These are phyloP conservation scores for Antheraea assamensis DNA, from an alignment of 2,888 invertebrate species.

Conservation along the genomic window DNA sequence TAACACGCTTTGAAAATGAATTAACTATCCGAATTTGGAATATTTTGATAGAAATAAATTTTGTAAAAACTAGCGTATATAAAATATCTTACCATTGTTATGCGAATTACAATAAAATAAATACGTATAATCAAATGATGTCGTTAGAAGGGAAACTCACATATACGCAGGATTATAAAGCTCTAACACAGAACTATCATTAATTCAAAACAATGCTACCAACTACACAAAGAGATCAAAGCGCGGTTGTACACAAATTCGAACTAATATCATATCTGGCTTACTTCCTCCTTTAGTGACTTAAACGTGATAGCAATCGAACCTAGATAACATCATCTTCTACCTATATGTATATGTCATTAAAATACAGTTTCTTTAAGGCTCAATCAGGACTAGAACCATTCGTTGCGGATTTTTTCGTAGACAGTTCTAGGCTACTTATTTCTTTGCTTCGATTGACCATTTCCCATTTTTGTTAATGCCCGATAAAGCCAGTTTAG, in stretches of 20 bases:
- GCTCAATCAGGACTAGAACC: too few relatives aligned
- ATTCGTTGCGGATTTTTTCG: too few relatives aligned
- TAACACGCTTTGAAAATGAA: too few relatives aligned
- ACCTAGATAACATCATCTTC: not conserved
- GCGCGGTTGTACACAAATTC: not conserved
- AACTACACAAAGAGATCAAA: not conserved
- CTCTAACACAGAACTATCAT: not conserved
- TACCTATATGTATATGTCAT: too few relatives aligned
- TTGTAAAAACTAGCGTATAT: not conserved
- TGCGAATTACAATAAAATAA: not conserved
- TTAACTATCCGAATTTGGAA: not conserved
- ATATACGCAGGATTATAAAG: not conserved
- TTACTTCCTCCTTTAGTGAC: not conserved
- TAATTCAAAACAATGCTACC: not conserved
- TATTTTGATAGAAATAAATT: not conserved
- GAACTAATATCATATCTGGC: not conserved
- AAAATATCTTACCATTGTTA: not conserved
- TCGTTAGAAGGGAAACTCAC: not conserved
- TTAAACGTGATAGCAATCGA: not conserved
- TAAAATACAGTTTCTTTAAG: too few relatives aligned
- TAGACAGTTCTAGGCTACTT: too few relatives aligned
- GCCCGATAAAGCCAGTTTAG: too few relatives aligned
- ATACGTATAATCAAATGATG: not conserved
- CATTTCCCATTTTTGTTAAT: too few relatives aligned
- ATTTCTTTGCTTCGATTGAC: too few relatives aligned